These are phyloP conservation scores for Meloidogyne exigua DNA, from an alignment of 1,140 invertebrate genomes.

Conservation along the genomic window DNA sequence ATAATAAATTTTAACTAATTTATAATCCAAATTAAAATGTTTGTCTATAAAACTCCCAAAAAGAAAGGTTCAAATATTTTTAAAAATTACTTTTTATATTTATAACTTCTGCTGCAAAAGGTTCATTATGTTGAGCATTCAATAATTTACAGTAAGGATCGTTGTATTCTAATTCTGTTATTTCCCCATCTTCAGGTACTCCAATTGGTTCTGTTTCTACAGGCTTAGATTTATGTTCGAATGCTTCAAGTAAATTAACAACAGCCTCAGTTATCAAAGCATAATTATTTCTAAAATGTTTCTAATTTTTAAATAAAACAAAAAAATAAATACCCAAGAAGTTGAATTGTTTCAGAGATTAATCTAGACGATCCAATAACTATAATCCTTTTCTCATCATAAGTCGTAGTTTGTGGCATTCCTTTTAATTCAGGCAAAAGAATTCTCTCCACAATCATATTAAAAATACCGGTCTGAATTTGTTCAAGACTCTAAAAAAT, in stretches of 20 bases:
- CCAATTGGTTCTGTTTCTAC: not conserved
- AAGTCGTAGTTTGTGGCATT: conserved; percentile 41
- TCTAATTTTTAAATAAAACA: not conserved
- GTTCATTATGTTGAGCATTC: conserved; percentile 38
- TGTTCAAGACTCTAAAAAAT: conserved; percentile 36
- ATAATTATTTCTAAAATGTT: conserved; percentile 21
- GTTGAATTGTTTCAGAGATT: conserved; percentile 27
- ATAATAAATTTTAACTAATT: not conserved
- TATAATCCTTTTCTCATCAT: conserved; percentile 40
- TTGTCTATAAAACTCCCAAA: too few relatives aligned
- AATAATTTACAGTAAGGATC: conserved; percentile 42
- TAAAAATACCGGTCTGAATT: conserved; percentile 42
- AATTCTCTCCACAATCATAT: conserved; percentile 45
- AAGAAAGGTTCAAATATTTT: too few relatives aligned
- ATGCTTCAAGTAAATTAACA: conserved; percentile 36
- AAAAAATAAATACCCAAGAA: conserved; percentile 25
- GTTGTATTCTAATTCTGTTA: conserved; percentile 33
- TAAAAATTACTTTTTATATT: conserved; percentile 42
- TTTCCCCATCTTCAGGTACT: conserved; percentile 23
- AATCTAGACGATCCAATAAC: conserved; percentile 30
- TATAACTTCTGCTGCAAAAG: conserved; percentile 25
- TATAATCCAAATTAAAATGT: too few relatives aligned
- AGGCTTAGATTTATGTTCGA: conserved; percentile 28
- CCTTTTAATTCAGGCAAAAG: conserved; percentile 35
- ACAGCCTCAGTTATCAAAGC: conserved; percentile 23